Conservation (phyloP, 2,113 vertebrate species). For the Manacus vitellinus region DNA sequence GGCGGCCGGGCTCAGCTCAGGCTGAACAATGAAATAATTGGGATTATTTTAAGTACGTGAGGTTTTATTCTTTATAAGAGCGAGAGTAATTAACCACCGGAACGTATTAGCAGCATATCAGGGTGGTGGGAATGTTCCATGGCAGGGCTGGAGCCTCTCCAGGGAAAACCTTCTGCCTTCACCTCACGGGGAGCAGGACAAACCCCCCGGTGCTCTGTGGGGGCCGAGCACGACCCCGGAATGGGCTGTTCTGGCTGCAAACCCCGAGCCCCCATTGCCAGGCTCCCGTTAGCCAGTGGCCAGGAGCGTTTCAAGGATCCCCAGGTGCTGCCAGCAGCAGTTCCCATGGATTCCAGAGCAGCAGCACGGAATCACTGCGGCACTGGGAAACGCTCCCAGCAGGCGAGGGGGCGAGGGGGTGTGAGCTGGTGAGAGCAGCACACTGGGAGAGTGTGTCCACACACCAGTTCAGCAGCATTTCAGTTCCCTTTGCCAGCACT, state of each 20-base stretch:
- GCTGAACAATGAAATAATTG: not conserved
- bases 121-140: not conserved
- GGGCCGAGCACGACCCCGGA: not conserved
- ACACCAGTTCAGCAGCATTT: fast-evolving
- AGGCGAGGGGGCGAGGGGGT: not conserved
- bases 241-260: not conserved
- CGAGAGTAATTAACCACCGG: not conserved
- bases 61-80: not conserved
- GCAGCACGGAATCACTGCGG: fast-evolving
- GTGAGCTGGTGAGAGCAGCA: fast-evolving
- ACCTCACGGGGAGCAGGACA: not conserved
- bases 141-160: not conserved
- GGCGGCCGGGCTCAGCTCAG: not conserved
- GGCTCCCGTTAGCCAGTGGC: fast-evolving
- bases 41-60: not conserved
- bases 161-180: not conserved
- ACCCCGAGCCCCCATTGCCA: not conserved
- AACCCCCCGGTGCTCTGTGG: not conserved
- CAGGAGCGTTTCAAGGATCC: not conserved
- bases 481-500: not conserved
- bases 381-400: not conserved
- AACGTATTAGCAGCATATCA: fast-evolving
- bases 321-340: not conserved
- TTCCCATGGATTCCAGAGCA: not conserved
- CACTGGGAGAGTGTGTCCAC: fast-evolving